These are phyloP conservation scores for Lithobates sylvaticus DNA, from an alignment of 2,797 vertebrate species.

Conservation along the genomic window DNA sequence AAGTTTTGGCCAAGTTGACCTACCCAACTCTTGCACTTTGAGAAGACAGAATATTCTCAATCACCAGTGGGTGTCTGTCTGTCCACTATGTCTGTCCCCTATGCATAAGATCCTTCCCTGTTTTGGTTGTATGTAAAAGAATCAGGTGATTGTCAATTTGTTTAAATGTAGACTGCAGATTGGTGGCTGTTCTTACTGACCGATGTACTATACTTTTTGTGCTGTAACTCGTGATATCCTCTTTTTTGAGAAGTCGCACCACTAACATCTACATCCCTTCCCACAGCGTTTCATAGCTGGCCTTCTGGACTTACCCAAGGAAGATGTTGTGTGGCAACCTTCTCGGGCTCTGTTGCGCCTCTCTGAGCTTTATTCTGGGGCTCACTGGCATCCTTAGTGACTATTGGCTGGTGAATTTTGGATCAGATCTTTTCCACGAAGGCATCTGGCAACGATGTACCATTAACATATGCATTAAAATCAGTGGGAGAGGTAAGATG, in stretches of 20 bases:
- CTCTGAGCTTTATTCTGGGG: constrained; percentile 5
- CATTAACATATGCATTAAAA: constrained; percentile 14
- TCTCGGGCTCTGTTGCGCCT: neutral
- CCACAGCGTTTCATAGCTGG: neutral
- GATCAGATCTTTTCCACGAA: neutral
- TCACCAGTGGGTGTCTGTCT: too few relatives aligned
- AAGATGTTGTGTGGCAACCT: constrained; percentile 25
- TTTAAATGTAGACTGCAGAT: too few relatives aligned
- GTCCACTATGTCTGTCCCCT: too few relatives aligned
- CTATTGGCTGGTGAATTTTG: constrained; percentile 50
- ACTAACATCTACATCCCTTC: neutral
- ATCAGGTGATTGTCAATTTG: too few relatives aligned
- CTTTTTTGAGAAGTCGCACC: neutral
- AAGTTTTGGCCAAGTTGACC: too few relatives aligned
- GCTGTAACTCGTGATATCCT: neutral
- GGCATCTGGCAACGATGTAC: constrained; percentile 45
- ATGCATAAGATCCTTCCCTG: too few relatives aligned
- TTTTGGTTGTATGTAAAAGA: too few relatives aligned
- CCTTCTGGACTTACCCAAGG: neutral
- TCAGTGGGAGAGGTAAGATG: neutral
- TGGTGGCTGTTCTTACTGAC: too few relatives aligned
- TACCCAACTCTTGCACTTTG: too few relatives aligned
- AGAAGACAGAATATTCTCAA: too few relatives aligned
- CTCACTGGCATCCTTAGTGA: constrained; percentile 37
- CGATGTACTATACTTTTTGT: neutral